Percentiles rank a stretch among this genome's conserved stretches.
Evolutionary conservation across 2,797 vertebrate species (phyloP).

Genomic region (Myotis daubentonii): DNA sequence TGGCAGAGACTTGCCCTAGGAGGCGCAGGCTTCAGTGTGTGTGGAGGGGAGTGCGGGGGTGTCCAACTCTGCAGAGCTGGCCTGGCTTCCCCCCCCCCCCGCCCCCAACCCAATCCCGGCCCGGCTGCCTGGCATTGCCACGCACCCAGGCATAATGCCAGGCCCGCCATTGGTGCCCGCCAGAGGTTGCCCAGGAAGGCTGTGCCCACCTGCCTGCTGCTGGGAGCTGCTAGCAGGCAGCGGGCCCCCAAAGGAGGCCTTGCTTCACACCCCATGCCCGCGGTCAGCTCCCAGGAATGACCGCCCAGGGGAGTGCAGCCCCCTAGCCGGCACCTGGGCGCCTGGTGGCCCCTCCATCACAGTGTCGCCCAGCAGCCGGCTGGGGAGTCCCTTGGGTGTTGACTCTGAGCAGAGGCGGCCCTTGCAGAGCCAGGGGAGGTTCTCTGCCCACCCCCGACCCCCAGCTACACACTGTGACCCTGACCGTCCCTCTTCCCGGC

Average conservation of each 20-base stretch:
- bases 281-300: not conserved
- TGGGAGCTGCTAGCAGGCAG: not conserved
- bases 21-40: not conserved
- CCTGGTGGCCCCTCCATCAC: not conserved
- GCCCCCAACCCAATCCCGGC: too few species aligned
- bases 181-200: not conserved
- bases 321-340: not conserved
- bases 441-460: not conserved
- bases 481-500: not conserved
- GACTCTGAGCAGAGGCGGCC: not conserved
- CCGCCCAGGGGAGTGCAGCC: not conserved
- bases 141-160: rapidly evolving
- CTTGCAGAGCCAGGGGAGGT: not conserved
- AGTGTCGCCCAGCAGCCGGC: not conserved
- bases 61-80: not conserved
- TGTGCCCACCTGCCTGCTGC: not conserved
- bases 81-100: not conserved
- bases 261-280: not conserved
- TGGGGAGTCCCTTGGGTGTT: rapidly evolving
- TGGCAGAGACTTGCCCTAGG: not conserved
- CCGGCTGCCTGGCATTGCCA: rapidly evolving
- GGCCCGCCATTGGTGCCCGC: not conserved
- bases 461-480: not conserved
- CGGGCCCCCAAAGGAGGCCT: not conserved
- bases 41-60: rapidly evolving